Base-by-base conservation (phyloP, 2,888 invertebrate genomes). In the Exephanes ischioxanthus region DNA sequence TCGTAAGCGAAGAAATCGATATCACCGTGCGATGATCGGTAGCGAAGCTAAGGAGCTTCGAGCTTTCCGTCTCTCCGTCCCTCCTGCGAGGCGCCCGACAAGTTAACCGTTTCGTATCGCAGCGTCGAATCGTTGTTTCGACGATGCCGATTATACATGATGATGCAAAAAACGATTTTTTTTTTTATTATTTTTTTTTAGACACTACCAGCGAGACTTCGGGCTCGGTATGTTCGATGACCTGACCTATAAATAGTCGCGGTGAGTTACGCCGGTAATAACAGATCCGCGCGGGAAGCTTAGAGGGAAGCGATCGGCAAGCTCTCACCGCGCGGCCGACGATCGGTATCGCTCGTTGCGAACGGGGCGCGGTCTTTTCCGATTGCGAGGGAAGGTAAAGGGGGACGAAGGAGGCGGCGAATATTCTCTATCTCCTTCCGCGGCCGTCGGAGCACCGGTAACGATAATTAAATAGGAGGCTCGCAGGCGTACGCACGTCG, bases 181-280 rank as follows among this genome's bases (percentile, higher is more conserved):
- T 37, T 37, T 41, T 41, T 11, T 37, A 0, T n/a, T 16, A 5
- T 53, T 53, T 6, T 41, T 41, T 41, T 41, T 41, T 2, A 5
- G 41, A 22, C 7, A 67, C 19, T 9, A 14, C 19, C 5, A 19
- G 7, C 72, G 16, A 14, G 14, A 72, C 19, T 19, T 30, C 26
- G 11, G 68, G 4, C 45, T 48, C 30, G 19, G 2, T 37, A n/a
- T 33, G 22, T 37, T 63, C 30, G 61, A 63, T 66, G 55, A 76
- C 33, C 83, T 81, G 66, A 41, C 84, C 88, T 90, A 91, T 90
- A 91, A 90, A 89, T 90, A 90, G 89, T 89, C 75, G 33, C 51
- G 45, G 22, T 76, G 83, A 81, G 84, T 86, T 84, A 87, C 80
- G 84, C 67, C 72, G 85, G 84, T 91, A 91, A 91, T 90, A 91